A percentile compares a stretch with the other conserved stretches of the same genome.
Conservation (phyloP, 1,140 invertebrate genomes). For the Bathynomus jamesi region DNA sequence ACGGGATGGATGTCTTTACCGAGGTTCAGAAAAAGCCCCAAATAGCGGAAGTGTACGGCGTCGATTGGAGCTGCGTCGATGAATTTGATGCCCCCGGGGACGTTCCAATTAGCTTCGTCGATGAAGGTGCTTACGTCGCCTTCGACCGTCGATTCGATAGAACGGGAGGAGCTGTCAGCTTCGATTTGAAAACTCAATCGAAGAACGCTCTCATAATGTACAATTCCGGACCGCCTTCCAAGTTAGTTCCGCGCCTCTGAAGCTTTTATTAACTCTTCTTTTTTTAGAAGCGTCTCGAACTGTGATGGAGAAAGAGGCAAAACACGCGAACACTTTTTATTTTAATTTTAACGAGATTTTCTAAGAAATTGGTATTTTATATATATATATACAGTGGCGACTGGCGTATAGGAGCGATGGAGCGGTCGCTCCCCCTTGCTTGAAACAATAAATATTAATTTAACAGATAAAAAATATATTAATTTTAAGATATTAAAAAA, state of each 20-base stretch:
- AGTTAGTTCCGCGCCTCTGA: slow-evolving; percentile 40
- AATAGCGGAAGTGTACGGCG: not conserved
- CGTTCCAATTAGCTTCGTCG: not conserved
- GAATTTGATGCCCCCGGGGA: not conserved
- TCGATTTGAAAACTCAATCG: slow-evolving; percentile 4
- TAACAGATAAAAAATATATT: no score
- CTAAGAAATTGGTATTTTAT: no score
- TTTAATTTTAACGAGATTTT: no score
- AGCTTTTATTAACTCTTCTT: no score
- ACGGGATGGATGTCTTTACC: not conserved
- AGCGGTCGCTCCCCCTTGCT: no score
- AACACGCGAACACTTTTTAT: no score
- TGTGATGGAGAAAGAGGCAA: no score
- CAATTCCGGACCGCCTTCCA: slow-evolving; percentile 1
- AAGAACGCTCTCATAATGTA: not conserved
- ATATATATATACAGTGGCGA: no score
- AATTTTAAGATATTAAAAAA: no score
- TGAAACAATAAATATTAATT: no score
- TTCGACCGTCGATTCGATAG: slow-evolving; percentile 6
- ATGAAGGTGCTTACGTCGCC: not conserved
- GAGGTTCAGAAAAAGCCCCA: not conserved
- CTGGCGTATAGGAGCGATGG: no score
- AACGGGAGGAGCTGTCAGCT: not conserved
- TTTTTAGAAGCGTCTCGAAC: no score
- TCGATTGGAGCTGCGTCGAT: slow-evolving; percentile 7